Evolutionary conservation across 2,888 invertebrate species (phyloP).

Genomic region (Acrobeloides nanus): DNA sequence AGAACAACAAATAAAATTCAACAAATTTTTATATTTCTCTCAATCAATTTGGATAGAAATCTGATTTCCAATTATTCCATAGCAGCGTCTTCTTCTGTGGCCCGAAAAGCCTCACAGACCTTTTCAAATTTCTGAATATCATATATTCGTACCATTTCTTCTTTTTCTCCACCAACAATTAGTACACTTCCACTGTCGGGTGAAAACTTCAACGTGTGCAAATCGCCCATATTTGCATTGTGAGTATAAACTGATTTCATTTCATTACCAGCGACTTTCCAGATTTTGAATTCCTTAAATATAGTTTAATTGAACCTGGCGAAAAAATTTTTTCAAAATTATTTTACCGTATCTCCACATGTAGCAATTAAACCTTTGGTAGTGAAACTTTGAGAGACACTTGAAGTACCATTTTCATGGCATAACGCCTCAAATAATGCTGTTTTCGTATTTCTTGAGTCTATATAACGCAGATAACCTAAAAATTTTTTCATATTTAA

Average conservation of each 20-base stretch:
- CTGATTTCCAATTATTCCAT: too few species aligned
- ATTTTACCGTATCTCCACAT: conserved; percentile 34
- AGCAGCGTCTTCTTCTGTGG: too few species aligned
- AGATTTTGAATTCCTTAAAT: conserved; percentile 37
- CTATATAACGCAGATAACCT: conserved; percentile 38
- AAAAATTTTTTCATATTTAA: neutral
- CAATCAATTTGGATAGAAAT: too few species aligned
- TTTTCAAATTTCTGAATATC: too few species aligned
- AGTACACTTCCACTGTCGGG: conserved; percentile 35
- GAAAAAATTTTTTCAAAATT: neutral
- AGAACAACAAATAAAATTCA: too few species aligned
- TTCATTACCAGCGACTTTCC: conserved; percentile 30
- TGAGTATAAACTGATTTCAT: conserved; percentile 29
- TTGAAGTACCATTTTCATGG: conserved; percentile 36
- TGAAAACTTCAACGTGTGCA: conserved; percentile 32
- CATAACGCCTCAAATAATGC: conserved; percentile 25
- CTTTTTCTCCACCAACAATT: conserved; percentile 33
- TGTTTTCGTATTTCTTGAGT: conserved; percentile 35
- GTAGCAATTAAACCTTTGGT: conserved; percentile 36
- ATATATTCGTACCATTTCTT: conserved; percentile 36
- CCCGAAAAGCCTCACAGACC: too few species aligned
- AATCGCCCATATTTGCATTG: conserved; percentile 30
- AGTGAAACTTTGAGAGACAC: conserved; percentile 28
- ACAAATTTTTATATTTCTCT: too few species aligned
- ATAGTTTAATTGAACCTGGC: neutral